Evolutionary conservation across 2,113 vertebrate species (phyloP), one percentile per base, ranked within the genome.

Genomic region (Psephotus haematonotus): DNA sequence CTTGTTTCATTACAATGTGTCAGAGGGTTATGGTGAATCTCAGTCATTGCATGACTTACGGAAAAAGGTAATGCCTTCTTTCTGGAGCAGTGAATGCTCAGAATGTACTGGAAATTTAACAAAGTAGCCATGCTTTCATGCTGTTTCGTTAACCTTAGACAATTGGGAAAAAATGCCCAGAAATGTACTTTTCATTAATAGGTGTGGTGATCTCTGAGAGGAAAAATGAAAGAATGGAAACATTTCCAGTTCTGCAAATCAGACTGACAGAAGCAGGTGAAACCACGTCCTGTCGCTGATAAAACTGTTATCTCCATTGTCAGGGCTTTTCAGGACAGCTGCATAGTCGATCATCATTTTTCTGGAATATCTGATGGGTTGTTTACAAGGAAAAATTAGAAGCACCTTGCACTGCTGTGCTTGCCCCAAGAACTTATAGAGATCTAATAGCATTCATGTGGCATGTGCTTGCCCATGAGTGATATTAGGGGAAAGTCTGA

Each of bases 231-330:
- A 93, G 78, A 88, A 80, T 15, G 84, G 88, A 88, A 94, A 62
- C 33, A 77, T 91, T 95, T 95, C 75, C 94, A 94, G 80, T 65
- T 93, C 74, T 88, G n/a, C 86, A 96, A 96, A 93, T 93, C 39
- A 68, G 16, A 35, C 70, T 74, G 57, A 82, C 71, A 95, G 79
- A 88, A 82, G 81, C 71, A 92, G 86, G 84, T 93, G 83, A 71
- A 94, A 86, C 11, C 13, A 10, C 25, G 22, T 82, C 46, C 68
- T 88, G 46, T 35, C 83, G 91, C 94, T 97, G 94, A 97, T 96
- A 97, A 97, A 97, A 64, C 77, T 79, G 86, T 97, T 92, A 92
- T 97, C 88, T 88, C n/a, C 39, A 71, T 39, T 2, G 1, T 78
- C 52, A 92, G 92, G 83, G 88, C 77, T 82, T 90, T 95, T 95